Evolutionary conservation across 2,888 invertebrate species (phyloP).

Genomic region (Polyommatus iphigenia): DNA sequence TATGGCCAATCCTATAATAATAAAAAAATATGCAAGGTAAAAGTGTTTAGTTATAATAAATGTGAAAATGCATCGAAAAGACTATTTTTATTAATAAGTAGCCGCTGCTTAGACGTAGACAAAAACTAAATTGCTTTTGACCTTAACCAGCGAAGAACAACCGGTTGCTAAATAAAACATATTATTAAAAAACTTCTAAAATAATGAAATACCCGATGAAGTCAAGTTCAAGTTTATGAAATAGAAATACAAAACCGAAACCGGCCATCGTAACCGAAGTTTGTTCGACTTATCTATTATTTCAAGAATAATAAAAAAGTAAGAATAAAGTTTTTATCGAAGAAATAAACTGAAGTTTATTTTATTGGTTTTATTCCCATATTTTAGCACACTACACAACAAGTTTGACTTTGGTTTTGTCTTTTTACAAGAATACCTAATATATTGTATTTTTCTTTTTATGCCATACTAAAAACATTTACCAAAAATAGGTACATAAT

Average conservation of each 20-base stretch:
- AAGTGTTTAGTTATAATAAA: too few relatives aligned
- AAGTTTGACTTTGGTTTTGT: background rate
- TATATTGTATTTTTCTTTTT: background rate
- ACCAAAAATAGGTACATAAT: background rate
- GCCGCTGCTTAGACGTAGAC: background rate
- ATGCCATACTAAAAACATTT: background rate
- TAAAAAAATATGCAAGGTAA: background rate
- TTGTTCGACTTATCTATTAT: background rate
- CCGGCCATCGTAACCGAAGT: background rate
- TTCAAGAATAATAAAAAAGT: background rate
- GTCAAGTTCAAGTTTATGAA: background rate
- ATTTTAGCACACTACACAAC: too few relatives aligned
- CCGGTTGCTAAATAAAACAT: background rate
- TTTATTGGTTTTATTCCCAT: too few relatives aligned
- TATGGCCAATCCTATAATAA: background rate
- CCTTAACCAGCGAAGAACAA: slow-evolving; percentile 10
- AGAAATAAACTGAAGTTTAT: background rate
- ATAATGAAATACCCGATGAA: background rate
- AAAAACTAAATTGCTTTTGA: slow-evolving; percentile 12
- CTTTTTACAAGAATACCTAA: background rate
- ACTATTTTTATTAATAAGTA: background rate
- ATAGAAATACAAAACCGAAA: slow-evolving; percentile 8
- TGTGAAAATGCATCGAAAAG: background rate
- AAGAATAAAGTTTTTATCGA: background rate
- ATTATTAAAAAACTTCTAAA: background rate